Conservation (phyloP, 2,888 invertebrate genomes). For the Ptychoptera albimana region DNA sequence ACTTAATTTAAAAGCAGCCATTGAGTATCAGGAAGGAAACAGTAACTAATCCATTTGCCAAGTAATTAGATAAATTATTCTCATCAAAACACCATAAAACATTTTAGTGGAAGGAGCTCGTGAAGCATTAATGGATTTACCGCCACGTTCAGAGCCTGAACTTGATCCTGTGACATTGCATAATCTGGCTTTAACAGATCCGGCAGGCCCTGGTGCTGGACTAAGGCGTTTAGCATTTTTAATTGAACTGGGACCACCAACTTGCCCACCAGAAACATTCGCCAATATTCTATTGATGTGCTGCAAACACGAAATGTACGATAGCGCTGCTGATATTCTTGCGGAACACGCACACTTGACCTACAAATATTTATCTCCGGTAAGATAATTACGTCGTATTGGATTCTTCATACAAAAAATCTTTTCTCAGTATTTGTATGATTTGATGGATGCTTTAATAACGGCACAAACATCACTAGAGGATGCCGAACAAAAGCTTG, state of each 20-base stretch:
- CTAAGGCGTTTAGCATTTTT: slow-evolving; percentile 73
- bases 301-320: slow-evolving; percentile 94
- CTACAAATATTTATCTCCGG: slow-evolving; percentile 83
- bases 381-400: slow-evolving; percentile 27
- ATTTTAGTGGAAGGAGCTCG: slow-evolving; percentile 57
- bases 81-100: not conserved
- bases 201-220: slow-evolving; percentile 84
- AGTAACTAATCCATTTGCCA: slow-evolving; percentile 32
- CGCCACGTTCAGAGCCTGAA: slow-evolving; percentile 90
- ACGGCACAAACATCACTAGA: slow-evolving; percentile 94
- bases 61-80: not conserved
- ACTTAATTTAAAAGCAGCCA: slow-evolving; percentile 95
- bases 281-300: slow-evolving; percentile 87
- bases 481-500: slow-evolving; percentile 90
- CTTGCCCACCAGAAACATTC: slow-evolving; percentile 93
- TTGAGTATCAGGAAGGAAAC: slow-evolving; percentile 87
- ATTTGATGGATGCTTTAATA: slow-evolving; percentile 91
- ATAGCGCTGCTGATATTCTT: slow-evolving; percentile 92
- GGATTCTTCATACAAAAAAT: not conserved
- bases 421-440: slow-evolving; percentile 61
- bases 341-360: slow-evolving; percentile 96
- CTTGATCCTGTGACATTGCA: slow-evolving; percentile 94
- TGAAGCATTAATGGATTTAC: slow-evolving; percentile 78
- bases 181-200: slow-evolving; percentile 83
- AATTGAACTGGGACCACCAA: slow-evolving; percentile 72